phyloP scores from a whole-genome alignment of 1,140 invertebrate genomes.

The Leptopilina boulardi region DNA sequence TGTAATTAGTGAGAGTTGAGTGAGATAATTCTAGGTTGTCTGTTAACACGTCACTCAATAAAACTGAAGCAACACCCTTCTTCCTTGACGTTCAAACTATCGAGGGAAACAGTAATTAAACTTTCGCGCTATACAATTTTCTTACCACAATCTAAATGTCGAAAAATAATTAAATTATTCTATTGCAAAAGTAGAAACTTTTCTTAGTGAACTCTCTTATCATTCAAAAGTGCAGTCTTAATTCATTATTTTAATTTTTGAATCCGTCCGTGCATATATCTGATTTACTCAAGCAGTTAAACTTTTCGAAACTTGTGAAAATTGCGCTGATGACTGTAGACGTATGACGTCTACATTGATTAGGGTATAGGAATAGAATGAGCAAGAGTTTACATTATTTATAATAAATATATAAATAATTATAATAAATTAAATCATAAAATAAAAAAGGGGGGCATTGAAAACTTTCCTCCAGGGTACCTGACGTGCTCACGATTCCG shows the following conservation, averaged over 20 bases:
- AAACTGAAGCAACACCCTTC: constrained; percentile 54
- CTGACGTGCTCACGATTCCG: constrained; percentile 1
- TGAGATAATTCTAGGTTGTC: constrained; percentile 69
- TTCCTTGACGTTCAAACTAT: constrained; percentile 51
- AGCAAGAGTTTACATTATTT: not conserved
- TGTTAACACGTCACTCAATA: constrained; percentile 57
- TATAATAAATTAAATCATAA: not conserved
- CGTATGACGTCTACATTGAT: not conserved
- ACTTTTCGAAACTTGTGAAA: too few species aligned
- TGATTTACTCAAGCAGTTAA: too few species aligned
- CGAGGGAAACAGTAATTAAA: constrained; percentile 43
- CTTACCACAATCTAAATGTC: not conserved
- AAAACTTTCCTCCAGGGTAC: constrained; percentile 11
- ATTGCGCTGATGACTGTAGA: not conserved
- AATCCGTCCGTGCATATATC: too few species aligned
- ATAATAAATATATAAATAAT: not conserved
- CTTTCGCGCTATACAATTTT: constrained; percentile 18
- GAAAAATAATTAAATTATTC: not conserved
- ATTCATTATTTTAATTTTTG: too few species aligned
- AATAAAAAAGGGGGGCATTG: not conserved
- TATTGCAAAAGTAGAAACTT: not conserved
- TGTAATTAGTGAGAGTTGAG: constrained; percentile 56
- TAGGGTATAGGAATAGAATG: not conserved
- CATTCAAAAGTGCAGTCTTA: not conserved
- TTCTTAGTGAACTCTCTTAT: not conserved